Evolutionary conservation across 2,113 vertebrate genomes (phyloP).

Genomic region (human): GRCh38 chr15:69586001-69586500

Average conservation of each 20-base stretch:
- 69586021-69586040: neutral
- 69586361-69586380: neutral
- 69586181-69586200: neutral
- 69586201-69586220: neutral
- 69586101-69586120: neutral
- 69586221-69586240: neutral
- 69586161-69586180: neutral
- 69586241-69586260: neutral
- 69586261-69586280: neutral
- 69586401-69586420: neutral
- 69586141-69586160: neutral
- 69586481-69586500: neutral
- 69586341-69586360: accelerated
- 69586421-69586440: neutral
- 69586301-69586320: neutral
- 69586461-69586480: neutral
- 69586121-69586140: accelerated
- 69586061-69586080: neutral
- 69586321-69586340: neutral
- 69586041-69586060: neutral
- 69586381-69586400: neutral
- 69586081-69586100: neutral
- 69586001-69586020: neutral
- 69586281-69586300: neutral
- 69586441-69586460: neutral